Evolutionary conservation across 2,113 vertebrate genomes (phyloP), one percentile per base, ranked within the genome.

Genomic region (Chaenocephalus aceratus): DNA sequence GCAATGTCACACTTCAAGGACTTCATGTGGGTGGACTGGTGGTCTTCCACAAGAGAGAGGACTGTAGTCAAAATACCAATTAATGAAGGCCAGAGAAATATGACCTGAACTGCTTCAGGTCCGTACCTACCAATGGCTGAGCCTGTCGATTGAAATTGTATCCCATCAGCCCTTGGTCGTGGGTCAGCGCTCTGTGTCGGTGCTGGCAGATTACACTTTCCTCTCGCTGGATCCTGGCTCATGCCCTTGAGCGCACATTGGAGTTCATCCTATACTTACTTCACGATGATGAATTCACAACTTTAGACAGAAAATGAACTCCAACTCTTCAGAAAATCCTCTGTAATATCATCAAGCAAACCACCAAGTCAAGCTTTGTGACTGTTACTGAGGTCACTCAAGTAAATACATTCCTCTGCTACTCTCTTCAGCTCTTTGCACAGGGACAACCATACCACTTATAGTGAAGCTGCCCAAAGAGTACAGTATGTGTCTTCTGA

Each of bases 1-100:
- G 92, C 94, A 91, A 93, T 94, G 93, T 93, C 93, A 94, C 93
- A 94, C 92, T 93, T 92, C 89, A 93, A 92, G 89, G 92, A 91
- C 91, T 93, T 93, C 83, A 82, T 91, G 90, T 86, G 90, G 89
- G 86, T 78, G 90, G 82, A 89, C 75, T 74, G 91, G 86, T 88
- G 85, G 91, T 83, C 89, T 59, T 85, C 87, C 91, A 86, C 86
- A 90, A 86, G 92, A 92, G 87, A 88, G 84, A 86, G 82, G 85
- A 88, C 87, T 88, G 76, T 91, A 92, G 91, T 94, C 93, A 94
- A 93, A 94, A 93, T 93, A 91, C 91, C 90, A 93, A 93, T 94
- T 93, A 94, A 93, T 91, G 87, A 84, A 91, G 91, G 90, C 87
- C 89, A 90, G 81, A 83, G 89, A 88, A 90, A 92, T 89, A 86